Percentiles rank a stretch among this genome's conserved stretches.
Evolutionary conservation across 2,888 invertebrate genomes (phyloP).

Genomic region (Mythimna pallens): DNA sequence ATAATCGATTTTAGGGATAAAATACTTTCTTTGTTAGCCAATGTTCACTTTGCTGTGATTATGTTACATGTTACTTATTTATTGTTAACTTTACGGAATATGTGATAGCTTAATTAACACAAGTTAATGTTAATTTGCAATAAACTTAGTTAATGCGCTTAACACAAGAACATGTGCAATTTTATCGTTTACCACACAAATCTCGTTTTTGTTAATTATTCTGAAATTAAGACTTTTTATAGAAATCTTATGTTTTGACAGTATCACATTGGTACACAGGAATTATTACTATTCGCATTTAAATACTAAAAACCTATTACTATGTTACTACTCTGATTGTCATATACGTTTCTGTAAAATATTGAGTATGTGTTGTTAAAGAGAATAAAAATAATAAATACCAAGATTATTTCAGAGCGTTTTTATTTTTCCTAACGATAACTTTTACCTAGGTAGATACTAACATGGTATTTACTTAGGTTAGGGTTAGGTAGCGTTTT

Average conservation of each 20-base stretch:
- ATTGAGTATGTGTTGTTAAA: constrained; percentile 91
- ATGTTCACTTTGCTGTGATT: constrained; percentile 90
- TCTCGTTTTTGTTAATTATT: constrained; percentile 75
- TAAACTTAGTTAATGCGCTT: constrained; percentile 80
- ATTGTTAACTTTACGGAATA: constrained; percentile 85
- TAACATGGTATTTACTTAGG: too few relatives aligned
- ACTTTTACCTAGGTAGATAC: neutral
- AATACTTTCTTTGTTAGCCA: constrained; percentile 89
- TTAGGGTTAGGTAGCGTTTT: too few relatives aligned
- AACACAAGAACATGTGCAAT: constrained; percentile 76
- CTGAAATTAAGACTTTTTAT: constrained; percentile 68
- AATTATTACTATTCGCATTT: constrained; percentile 86
- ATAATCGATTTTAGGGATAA: constrained; percentile 88
- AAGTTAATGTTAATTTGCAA: constrained; percentile 86
- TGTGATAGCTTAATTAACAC: constrained; percentile 87
- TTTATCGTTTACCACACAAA: constrained; percentile 55
- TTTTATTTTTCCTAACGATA: constrained; percentile 64
- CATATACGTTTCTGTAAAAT: constrained; percentile 91
- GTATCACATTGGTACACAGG: constrained; percentile 78
- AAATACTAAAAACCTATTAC: constrained; percentile 86
- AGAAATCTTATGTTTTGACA: constrained; percentile 66
- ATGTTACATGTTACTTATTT: constrained; percentile 89
- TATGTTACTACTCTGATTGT: constrained; percentile 90
- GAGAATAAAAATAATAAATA: constrained; percentile 91
- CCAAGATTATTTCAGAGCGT: constrained; percentile 76